Base-by-base conservation (phyloP, 2,888 invertebrate genomes). In the Volucella inanis region DNA sequence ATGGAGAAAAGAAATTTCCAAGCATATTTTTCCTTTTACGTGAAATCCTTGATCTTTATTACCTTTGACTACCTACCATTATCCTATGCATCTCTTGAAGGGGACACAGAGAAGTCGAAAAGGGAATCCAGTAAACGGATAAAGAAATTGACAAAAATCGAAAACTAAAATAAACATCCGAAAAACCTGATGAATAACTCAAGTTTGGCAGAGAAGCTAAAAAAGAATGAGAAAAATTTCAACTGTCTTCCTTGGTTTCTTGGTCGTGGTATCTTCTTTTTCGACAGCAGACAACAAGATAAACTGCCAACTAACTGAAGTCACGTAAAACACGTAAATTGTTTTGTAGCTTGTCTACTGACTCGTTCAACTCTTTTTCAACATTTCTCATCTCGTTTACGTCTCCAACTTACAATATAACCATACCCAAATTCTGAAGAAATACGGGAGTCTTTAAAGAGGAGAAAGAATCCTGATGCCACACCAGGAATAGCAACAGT, bases 281-380 rank as follows among this genome's bases (percentile, higher is more conserved):
- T 6, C 18, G n/a, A 43, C 47, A 49, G 38, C 14, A 43, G 62
- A 57, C n/a, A 45, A 68, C 50, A 85, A 85, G 77, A 81, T 80
- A 85, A 80, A 85, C 81, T 72, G 77, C 76, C 85, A 85, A 85
- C 85, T 72, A 77, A 81, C 85, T 80, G 45, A 81, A 85, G 85
- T 85, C 85, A 85, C 85, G 85, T 85, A 85, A 81, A 72, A 81
- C 85, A 85, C 85, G 80, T 85, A 85, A 85, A 85, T 85, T 85
- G 85, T 81, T 85, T 85, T 85, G 85, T 85, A 68, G 85, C 76
- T 50, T 85, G 85, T 85, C 85, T 77, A 74, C 71, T 68, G 80
- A 80, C 67, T 85, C 76, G 67, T 81, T 85, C 72, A 85, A 85
- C 85, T 81, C 85, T 76, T 80, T 83, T 76, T 57, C 64, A 50